Percentiles rank a stretch among this genome's conserved stretches.
phyloP scores from a whole-genome alignment of 2,888 invertebrate species.

The Leucozona laternaria region DNA sequence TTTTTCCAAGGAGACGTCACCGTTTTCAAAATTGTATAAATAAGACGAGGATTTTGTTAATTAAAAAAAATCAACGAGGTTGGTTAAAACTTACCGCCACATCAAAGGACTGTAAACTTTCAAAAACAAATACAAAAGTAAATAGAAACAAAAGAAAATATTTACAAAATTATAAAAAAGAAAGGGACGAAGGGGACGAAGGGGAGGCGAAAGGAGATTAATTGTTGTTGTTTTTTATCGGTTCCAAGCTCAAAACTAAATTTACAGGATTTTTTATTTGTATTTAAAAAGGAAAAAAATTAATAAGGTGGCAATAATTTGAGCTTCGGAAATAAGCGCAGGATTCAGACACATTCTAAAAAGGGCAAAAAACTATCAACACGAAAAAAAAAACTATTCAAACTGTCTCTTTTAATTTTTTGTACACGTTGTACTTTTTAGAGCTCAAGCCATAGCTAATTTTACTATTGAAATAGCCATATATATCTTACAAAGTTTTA shows the following conservation, averaged over 20 bases:
- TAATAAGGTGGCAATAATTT: conserved; percentile 18
- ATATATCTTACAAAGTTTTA: conserved; percentile 36
- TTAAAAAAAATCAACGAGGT: background rate
- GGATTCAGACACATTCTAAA: conserved; percentile 38
- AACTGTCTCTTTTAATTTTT: conserved; percentile 6
- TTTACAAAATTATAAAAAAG: conserved; percentile 36
- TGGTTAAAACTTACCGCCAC: conserved; percentile 49
- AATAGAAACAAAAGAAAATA: conserved; percentile 20
- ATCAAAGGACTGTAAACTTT: conserved; percentile 27
- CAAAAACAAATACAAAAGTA: conserved; percentile 4
- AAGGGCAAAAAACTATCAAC: conserved; percentile 19
- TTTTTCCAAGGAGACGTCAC: too few species aligned
- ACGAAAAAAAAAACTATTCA: conserved; percentile 44
- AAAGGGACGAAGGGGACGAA: too few species aligned
- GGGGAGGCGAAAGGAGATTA: conserved; percentile 1
- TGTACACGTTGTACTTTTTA: conserved; percentile 21
- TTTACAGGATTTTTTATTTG: background rate
- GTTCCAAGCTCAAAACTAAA: conserved; percentile 36
- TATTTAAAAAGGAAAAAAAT: conserved; percentile 20
- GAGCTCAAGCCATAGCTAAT: conserved; percentile 20
- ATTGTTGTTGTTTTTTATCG: background rate
- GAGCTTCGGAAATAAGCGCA: conserved; percentile 6
- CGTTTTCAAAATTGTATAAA: background rate
- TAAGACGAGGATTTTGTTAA: background rate
- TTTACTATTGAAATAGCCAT: conserved; percentile 10